Percentiles rank a stretch among this genome's conserved stretches.
phyloP scores from a whole-genome alignment of 35 echinoderm and acorn worm genomes.

The Ophioderma brevispina region DNA sequence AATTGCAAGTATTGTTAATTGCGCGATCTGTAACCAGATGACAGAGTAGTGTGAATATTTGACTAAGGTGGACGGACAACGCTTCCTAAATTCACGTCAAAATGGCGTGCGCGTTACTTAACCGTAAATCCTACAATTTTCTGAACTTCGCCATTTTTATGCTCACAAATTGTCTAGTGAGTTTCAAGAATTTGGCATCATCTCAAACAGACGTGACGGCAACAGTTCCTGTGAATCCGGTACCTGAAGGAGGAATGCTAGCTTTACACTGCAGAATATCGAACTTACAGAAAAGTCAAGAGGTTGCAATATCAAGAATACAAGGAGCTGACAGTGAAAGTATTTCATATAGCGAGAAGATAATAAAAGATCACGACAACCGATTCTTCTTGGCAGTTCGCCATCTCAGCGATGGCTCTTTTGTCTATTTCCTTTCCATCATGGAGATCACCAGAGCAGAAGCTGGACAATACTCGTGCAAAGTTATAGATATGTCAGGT shows the following conservation, averaged over 20 bases:
- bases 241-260: neutral
- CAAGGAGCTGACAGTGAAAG: neutral
- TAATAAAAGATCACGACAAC: neutral
- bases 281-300: neutral
- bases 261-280: neutral
- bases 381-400: neutral
- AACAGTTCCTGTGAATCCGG: neutral
- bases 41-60: neutral
- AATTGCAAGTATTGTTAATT: too few relatives aligned
- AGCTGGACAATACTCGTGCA: neutral
- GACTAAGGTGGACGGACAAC: neutral
- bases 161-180: neutral
- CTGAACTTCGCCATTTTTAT: neutral
- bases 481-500: neutral
- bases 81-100: neutral
- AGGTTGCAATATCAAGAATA: neutral
- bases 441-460: neutral
- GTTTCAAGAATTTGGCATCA: neutral
- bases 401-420: neutral
- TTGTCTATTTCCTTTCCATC: neutral
- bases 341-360: neutral
- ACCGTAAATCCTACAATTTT: neutral
- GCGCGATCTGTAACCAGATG: too few relatives aligned
- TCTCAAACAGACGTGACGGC: neutral
- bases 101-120: neutral